Evolutionary conservation across 30 jellyfish, hydroid and myxozoan genomes (phyloP).

Genomic region (Turritopsis dohrnii): DNA sequence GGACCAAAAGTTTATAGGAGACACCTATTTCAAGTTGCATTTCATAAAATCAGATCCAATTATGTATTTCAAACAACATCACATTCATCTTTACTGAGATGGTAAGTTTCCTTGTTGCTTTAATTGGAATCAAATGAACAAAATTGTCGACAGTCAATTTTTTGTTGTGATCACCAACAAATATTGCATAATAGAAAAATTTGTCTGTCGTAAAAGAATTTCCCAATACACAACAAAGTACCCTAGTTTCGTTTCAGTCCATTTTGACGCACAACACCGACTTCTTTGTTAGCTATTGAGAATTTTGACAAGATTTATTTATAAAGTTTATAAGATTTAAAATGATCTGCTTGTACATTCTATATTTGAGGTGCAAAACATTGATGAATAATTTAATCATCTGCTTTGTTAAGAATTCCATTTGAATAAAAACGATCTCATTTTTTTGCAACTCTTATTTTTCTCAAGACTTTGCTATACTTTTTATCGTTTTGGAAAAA

Average conservation of each 20-base stretch:
- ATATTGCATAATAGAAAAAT: no score
- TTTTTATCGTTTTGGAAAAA: no score
- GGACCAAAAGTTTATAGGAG: constrained; percentile 43
- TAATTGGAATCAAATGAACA: no score
- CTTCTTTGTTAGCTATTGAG: not conserved
- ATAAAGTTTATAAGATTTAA: no score
- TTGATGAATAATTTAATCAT: not conserved
- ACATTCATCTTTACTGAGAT: constrained; percentile 64
- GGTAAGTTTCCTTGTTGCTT: constrained; percentile 43
- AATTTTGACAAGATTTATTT: not conserved
- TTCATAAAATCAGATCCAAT: constrained; percentile 42
- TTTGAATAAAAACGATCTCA: not conserved
- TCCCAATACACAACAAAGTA: no score
- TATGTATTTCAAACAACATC: constrained; percentile 78
- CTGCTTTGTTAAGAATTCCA: not conserved
- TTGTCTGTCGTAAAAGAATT: no score
- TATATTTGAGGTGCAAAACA: not conserved
- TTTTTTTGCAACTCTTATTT: not conserved
- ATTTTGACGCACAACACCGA: not conserved
- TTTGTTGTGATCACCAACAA: no score
- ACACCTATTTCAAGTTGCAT: constrained; percentile 48
- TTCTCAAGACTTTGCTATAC: no score
- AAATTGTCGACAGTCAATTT: no score
- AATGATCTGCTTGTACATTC: not conserved
- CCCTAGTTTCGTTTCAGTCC: no score